These are phyloP conservation scores for Clarias laeviceps DNA, from an alignment of 2,797 vertebrate genomes.

Conservation along the genomic window DNA sequence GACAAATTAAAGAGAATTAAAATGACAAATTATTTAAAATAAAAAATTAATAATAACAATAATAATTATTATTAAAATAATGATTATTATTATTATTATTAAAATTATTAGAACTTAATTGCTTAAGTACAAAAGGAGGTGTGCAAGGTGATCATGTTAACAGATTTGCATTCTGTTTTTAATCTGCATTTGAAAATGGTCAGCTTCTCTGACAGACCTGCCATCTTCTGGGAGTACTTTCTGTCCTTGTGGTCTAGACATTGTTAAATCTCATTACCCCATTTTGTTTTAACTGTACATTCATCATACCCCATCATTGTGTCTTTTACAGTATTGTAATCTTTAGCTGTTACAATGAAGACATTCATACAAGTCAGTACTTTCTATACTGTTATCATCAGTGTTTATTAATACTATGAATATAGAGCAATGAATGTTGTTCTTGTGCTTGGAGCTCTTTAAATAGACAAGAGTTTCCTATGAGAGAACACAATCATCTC, in stretches of 20 bases:
- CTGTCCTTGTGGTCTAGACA: neutral
- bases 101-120: neutral
- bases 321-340: neutral
- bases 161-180: too few species aligned
- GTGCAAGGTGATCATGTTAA: too few species aligned
- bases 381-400: neutral
- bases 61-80: too few species aligned
- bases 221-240: neutral
- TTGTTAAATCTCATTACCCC: neutral
- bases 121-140: neutral
- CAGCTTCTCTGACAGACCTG: neutral
- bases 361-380: neutral
- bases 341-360: neutral
- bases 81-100: neutral
- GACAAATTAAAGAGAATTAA: neutral
- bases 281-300: too few species aligned
- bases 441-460: neutral
- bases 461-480: neutral
- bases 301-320: neutral
- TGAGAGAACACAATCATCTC: too few species aligned
- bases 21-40: neutral
- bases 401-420: neutral
- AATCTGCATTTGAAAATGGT: neutral
- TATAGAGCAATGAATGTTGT: neutral
- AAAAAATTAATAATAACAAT: neutral